Percentiles rank a stretch among this genome's conserved stretches.
Conservation (phyloP, 2,113 vertebrate species). For the Himantopus leucocephalus region DNA sequence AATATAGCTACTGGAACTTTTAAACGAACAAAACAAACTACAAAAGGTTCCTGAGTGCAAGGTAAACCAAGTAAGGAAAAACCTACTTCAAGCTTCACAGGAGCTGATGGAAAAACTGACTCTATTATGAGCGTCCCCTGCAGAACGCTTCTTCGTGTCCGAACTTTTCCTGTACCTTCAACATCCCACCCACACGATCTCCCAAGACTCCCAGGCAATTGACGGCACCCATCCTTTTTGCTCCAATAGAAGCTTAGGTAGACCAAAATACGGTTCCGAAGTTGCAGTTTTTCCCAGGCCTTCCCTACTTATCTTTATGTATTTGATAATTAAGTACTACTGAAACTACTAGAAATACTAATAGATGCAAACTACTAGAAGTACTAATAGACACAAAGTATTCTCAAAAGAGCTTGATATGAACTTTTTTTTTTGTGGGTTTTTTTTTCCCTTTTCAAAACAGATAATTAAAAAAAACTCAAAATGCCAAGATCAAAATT, state of each 20-base stretch:
- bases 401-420: not conserved
- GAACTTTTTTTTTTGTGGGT: not conserved
- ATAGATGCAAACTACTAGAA: not conserved
- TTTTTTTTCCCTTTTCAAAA: not conserved
- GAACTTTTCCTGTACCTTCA: not conserved
- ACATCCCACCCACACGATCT: not conserved
- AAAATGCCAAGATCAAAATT: not conserved
- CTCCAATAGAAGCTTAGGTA: not conserved
- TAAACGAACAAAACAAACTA: not conserved
- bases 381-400: not conserved
- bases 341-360: not conserved
- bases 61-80: not conserved
- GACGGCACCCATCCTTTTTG: not conserved
- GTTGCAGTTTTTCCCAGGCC: not conserved
- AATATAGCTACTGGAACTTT: not conserved
- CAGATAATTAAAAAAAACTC: not conserved
- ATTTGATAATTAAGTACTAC: not conserved
- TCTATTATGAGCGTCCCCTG: not conserved
- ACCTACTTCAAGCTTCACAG: not conserved
- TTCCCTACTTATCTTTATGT: not conserved
- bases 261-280: rapidly evolving
- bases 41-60: not conserved
- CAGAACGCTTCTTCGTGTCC: not conserved
- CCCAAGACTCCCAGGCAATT: not conserved
- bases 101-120: not conserved